Evolutionary conservation across 2,797 vertebrate genomes (phyloP).

Genomic region (Perodicticus potto): DNA sequence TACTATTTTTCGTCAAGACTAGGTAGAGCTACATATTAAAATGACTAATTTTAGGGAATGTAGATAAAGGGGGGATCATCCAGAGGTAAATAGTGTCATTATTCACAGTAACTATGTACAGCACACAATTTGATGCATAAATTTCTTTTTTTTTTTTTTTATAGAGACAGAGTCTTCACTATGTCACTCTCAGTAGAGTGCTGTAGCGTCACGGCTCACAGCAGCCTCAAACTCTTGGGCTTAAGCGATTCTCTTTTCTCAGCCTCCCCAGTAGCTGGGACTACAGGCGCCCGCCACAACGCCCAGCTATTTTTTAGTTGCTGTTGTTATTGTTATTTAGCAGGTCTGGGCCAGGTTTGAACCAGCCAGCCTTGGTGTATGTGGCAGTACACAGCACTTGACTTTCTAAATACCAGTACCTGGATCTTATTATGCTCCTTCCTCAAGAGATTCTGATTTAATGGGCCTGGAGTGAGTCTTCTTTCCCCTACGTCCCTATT

Average conservation of each 20-base stretch:
- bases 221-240: too few species aligned
- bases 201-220: too few species aligned
- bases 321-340: too few species aligned
- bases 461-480: not conserved
- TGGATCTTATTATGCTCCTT: not conserved
- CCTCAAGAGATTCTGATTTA: not conserved
- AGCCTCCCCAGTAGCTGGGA: too few species aligned
- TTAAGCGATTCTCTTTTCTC: too few species aligned
- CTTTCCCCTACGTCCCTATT: too few species aligned
- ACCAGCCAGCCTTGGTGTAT: too few species aligned
- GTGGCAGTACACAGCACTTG: not conserved
- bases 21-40: not conserved
- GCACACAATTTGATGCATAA: not conserved
- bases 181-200: too few species aligned
- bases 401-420: not conserved
- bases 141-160: not conserved
- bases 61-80: not conserved
- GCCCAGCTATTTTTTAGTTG: too few species aligned
- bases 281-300: too few species aligned
- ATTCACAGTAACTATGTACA: not conserved
- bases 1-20: not conserved
- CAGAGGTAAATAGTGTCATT: not conserved
- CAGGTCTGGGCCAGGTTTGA: too few species aligned
- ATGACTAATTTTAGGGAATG: not conserved
- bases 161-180: too few species aligned